Evolutionary conservation across 2,797 vertebrate species (phyloP).

Genomic region (Cyprinodon diabolis): DNA sequence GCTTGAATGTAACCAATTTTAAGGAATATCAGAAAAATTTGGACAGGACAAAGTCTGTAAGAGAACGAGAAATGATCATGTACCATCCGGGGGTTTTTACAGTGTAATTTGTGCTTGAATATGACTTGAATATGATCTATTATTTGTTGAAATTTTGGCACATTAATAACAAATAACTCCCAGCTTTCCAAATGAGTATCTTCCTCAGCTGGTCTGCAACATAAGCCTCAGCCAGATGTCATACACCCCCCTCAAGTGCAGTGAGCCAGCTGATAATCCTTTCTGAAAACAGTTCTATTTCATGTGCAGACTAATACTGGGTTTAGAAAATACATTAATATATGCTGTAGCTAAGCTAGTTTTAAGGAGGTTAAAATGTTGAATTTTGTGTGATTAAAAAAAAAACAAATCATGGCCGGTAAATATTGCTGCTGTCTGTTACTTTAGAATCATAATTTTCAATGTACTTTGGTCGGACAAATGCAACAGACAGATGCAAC

Average conservation of each 20-base stretch:
- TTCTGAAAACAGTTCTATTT: slow-evolving; percentile 24
- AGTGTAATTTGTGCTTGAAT: slow-evolving; percentile 45
- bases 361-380: neutral
- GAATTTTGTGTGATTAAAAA: neutral
- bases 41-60: slow-evolving; percentile 26
- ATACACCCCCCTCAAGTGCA: slow-evolving; percentile 28
- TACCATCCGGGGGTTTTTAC: slow-evolving; percentile 35
- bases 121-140: too few relatives aligned
- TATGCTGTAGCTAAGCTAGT: neutral
- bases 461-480: neutral
- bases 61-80: neutral
- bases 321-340: neutral
- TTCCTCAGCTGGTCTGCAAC: slow-evolving; percentile 23
- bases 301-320: neutral
- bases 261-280: slow-evolving; percentile 37
- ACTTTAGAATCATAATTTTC: neutral
- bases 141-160: slow-evolving; percentile 59
- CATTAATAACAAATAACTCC: slow-evolving; percentile 39
- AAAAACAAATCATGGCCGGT: neutral
- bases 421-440: neutral
- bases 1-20: neutral
- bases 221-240: slow-evolving; percentile 49
- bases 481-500: neutral
- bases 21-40: slow-evolving; percentile 36
- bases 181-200: slow-evolving; percentile 34